phyloP scores from a whole-genome alignment of 2,797 vertebrate species.

The Apogon hyalosoma region DNA sequence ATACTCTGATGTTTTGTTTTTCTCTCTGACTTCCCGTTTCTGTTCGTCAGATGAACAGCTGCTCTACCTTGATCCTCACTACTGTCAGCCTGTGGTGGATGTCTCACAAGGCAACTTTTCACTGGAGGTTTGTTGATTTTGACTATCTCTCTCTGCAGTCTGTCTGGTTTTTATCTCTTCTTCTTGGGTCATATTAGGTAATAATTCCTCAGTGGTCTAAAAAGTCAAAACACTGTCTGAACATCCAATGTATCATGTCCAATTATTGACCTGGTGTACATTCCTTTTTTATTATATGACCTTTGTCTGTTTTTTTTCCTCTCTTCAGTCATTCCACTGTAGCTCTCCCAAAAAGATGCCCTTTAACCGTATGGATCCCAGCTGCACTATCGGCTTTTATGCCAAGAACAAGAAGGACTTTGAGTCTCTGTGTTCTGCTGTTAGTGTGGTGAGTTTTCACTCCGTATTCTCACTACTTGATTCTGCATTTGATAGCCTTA shows the following conservation, averaged over 20 bases:
- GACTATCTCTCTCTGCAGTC: not conserved
- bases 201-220: not conserved
- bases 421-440: conserved; percentile 86
- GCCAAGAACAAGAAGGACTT: conserved; percentile 89
- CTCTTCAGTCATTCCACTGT: conserved; percentile 90
- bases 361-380: conserved; percentile 93
- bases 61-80: conserved; percentile 94
- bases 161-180: not conserved
- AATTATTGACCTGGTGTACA: not conserved
- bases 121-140: conserved; percentile 84
- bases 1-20: conserved; percentile 23
- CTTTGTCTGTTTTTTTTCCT: not conserved
- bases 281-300: conserved; percentile 2
- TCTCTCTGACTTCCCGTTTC: conserved; percentile 16
- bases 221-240: conserved; percentile 1
- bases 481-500: not conserved
- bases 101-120: conserved; percentile 86
- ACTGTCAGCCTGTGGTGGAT: conserved; percentile 91
- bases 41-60: conserved; percentile 89
- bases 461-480: not conserved
- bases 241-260: not conserved
- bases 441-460: conserved; percentile 83
- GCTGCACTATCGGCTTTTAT: conserved; percentile 94
- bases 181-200: not conserved
- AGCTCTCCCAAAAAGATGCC: conserved; percentile 92